Evolutionary conservation across 2,888 invertebrate species (phyloP).

Genomic region (Coronaproctus castanopsis): DNA sequence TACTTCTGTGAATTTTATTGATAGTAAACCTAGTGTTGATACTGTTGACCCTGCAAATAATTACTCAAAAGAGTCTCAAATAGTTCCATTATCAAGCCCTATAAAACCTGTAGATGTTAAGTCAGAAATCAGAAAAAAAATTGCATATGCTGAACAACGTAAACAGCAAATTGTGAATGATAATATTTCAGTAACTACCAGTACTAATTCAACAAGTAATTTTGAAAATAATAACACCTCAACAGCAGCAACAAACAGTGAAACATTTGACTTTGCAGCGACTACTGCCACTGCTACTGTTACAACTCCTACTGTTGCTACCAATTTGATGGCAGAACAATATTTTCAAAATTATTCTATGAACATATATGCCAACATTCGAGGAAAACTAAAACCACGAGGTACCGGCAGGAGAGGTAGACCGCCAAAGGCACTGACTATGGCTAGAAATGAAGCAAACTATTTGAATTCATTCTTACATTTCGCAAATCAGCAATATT

Average conservation of each 20-base stretch:
- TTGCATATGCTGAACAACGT: conserved; percentile 6
- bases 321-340: not conserved
- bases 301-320: not conserved
- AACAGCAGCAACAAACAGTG: not conserved
- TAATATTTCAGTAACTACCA: not conserved
- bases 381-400: not conserved
- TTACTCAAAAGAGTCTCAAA: not conserved
- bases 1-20: not conserved
- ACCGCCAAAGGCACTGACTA: not conserved
- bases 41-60: not conserved
- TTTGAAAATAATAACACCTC: not conserved
- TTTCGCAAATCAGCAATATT: not conserved
- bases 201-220: not conserved
- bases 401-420: not conserved
- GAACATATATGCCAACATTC: not conserved
- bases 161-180: conserved; percentile 2
- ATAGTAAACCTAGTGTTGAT: not conserved
- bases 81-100: not conserved
- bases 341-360: not conserved
- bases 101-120: conserved; percentile 11
- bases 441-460: not conserved
- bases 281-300: not conserved
- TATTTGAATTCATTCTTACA: not conserved
- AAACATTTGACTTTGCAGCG: too few species aligned
- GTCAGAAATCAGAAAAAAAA: conserved; percentile 16